phyloP scores from a whole-genome alignment of 2,888 invertebrate genomes.

The Heteropelma amictum region DNA sequence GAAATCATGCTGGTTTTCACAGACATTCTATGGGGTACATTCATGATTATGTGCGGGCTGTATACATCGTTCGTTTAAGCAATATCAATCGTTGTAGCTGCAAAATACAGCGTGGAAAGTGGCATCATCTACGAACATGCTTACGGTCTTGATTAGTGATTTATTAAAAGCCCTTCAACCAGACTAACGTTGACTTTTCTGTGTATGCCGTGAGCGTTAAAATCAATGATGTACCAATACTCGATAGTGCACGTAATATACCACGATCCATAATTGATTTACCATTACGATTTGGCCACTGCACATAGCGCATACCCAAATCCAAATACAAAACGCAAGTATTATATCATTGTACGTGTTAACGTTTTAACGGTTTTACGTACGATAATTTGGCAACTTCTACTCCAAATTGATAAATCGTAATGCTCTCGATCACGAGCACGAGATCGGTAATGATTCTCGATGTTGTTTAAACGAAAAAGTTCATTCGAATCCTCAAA shows the following conservation, averaged over 20 bases:
- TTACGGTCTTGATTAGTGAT: not conserved
- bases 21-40: conserved; percentile 17
- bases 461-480: not conserved
- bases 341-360: too few relatives aligned
- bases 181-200: not conserved
- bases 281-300: too few relatives aligned
- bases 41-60: conserved; percentile 2
- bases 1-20: not conserved
- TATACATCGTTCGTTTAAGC: not conserved
- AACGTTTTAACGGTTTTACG: too few relatives aligned
- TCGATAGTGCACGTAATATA: too few relatives aligned
- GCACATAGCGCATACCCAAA: too few relatives aligned
- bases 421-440: not conserved
- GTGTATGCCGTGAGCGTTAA: not conserved
- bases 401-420: not conserved
- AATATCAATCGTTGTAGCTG: conserved; percentile 6
- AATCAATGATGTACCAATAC: too few relatives aligned
- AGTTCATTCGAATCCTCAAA: not conserved
- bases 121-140: not conserved
- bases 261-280: too few relatives aligned
- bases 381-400: too few relatives aligned
- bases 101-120: not conserved
- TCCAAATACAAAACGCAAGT: too few relatives aligned
- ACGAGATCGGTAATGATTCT: not conserved
- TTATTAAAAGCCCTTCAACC: not conserved